Conservation (phyloP, 1,140 invertebrate species). For the Cyphomyrmex costatus region DNA sequence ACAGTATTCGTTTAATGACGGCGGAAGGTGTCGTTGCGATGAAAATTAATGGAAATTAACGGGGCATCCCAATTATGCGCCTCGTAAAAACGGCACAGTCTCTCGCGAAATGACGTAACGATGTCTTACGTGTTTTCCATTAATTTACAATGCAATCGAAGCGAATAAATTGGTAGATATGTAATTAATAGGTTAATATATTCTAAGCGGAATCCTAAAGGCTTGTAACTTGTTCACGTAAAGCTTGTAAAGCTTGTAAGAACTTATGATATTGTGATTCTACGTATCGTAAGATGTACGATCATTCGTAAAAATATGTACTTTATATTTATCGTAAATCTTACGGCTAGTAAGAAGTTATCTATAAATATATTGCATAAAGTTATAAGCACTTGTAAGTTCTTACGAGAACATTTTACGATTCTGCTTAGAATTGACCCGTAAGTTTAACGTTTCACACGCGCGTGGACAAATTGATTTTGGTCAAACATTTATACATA, state of each 20-base stretch:
- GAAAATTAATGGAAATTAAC: conserved; percentile 40
- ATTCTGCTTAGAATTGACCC: too few relatives aligned
- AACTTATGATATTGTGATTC: too few relatives aligned
- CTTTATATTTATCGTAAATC: too few relatives aligned
- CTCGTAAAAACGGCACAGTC: conserved; percentile 3
- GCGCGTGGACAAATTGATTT: not conserved
- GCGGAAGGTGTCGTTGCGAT: conserved; percentile 12
- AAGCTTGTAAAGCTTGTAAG: too few relatives aligned
- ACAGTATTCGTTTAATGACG: conserved; percentile 40
- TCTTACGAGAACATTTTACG: too few relatives aligned
- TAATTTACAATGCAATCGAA: conserved; percentile 26
- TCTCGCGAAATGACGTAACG: conserved; percentile 10
- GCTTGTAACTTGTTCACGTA: too few relatives aligned
- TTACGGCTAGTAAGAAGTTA: too few relatives aligned
- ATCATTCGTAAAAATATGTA: too few relatives aligned
- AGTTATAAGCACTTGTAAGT: too few relatives aligned
- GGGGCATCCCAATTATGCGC: conserved; percentile 24
- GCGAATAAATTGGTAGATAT: conserved; percentile 2
- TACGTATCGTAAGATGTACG: too few relatives aligned
- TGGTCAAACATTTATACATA: not conserved
- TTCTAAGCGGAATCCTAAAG: too few relatives aligned
- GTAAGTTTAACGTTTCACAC: conserved; percentile 30
- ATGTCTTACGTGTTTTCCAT: conserved; percentile 27
- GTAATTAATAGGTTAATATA: conserved; percentile 12
- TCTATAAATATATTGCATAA: too few relatives aligned